Percentiles rank a stretch among this genome's conserved stretches.
These are phyloP conservation scores for Microctonus aethiopoides DNA, from an alignment of 2,888 invertebrate species.

Conservation along the genomic window DNA sequence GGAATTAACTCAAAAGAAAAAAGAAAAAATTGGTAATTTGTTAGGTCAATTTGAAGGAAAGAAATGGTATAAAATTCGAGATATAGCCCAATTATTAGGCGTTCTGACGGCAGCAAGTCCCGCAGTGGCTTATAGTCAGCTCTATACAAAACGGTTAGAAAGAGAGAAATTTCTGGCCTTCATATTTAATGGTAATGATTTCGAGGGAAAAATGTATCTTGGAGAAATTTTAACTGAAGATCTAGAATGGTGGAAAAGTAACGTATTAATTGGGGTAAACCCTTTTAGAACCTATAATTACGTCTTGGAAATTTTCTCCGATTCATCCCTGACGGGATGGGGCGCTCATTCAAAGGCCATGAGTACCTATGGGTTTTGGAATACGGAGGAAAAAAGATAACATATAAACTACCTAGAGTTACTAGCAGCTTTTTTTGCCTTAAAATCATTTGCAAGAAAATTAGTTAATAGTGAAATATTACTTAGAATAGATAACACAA, in stretches of 20 bases:
- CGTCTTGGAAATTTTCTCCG: conserved; percentile 37
- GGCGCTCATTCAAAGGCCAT: conserved; percentile 34
- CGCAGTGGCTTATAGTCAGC: conserved; percentile 43
- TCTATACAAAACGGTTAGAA: conserved; percentile 42
- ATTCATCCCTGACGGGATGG: conserved; percentile 42
- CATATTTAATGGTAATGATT: conserved; percentile 33
- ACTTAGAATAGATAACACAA: conserved; percentile 43
- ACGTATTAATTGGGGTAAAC: conserved; percentile 29
- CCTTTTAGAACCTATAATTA: conserved; percentile 38
- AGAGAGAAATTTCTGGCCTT: conserved; percentile 39
- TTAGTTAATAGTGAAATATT: conserved; percentile 37
- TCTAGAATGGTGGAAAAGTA: conserved; percentile 39
- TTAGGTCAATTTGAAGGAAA: no score
- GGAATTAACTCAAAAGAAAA: background rate
- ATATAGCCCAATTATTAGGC: conserved; percentile 28
- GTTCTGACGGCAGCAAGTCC: conserved; percentile 73
- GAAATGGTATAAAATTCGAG: conserved; percentile 40
- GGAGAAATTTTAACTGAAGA: conserved; percentile 28
- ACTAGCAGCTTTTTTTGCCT: conserved; percentile 27
- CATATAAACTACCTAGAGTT: conserved; percentile 44
- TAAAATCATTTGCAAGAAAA: conserved; percentile 31
- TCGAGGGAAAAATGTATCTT: conserved; percentile 35
- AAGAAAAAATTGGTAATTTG: background rate
- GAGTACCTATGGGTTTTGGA: conserved; percentile 37
- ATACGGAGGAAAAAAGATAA: conserved; percentile 30